These are phyloP conservation scores for Sarcophilus harrisii DNA, from an alignment of 2,797 vertebrate species.

Conservation along the genomic window DNA sequence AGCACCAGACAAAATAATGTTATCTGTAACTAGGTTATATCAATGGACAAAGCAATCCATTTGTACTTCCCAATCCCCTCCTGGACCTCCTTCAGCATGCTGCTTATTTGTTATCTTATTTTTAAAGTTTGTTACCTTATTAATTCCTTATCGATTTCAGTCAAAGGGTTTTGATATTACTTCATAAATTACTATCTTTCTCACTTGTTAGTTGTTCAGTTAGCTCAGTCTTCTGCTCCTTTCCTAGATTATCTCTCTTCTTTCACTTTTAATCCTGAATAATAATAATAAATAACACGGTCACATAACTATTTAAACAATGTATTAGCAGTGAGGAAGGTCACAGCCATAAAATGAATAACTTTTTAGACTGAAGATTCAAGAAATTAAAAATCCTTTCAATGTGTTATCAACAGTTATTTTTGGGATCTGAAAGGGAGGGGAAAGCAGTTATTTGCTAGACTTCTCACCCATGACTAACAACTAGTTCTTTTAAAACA, in stretches of 20 bases:
- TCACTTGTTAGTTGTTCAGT: not conserved
- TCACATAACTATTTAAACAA: not conserved
- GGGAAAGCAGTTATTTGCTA: not conserved
- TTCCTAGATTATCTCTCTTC: not conserved
- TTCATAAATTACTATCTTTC: not conserved
- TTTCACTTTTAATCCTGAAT: not conserved
- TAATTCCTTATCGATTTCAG: not conserved
- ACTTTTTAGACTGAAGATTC: not conserved
- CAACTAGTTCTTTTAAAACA: not conserved
- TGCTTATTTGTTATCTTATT: not conserved
- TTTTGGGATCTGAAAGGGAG: not conserved
- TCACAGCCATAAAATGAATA: not conserved
- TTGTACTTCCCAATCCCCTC: not conserved
- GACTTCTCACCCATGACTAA: not conserved
- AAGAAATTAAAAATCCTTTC: not conserved
- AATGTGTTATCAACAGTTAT: not conserved
- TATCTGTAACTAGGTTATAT: not conserved
- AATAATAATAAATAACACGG: too few relatives aligned
- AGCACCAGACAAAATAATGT: not conserved
- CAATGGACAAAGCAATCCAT: not conserved
- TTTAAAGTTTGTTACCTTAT: not conserved
- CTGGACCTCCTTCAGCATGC: not conserved
- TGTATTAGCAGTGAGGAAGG: not conserved
- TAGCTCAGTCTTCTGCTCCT: not conserved
- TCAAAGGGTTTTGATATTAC: not conserved